Base-by-base conservation (phyloP, 2,113 vertebrate species). In the Siphamia tubifer region DNA sequence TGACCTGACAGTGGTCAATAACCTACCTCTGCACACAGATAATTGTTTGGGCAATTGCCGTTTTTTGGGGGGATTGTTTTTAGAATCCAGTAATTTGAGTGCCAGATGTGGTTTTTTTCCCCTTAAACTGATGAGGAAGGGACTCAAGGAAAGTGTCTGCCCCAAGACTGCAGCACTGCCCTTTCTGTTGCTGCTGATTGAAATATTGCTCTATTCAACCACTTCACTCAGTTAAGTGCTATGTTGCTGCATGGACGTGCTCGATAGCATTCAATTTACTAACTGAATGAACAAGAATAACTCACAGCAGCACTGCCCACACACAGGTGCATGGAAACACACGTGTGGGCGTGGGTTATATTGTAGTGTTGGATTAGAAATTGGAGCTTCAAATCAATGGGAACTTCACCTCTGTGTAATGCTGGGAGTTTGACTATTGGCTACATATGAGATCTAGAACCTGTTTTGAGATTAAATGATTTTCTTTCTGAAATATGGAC, bases 211-310 rank as follows among this genome's bases (percentile, higher is more conserved):
- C 78, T 20, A 47, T 87, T 79, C 75, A 68, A 63, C 68, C 76
- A 53, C 83, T 78, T 87, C 72, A 75, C 82, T 84, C 60, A 54
- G 65, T 78, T 82, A 85, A 83, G 79, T 77, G 79, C 20, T 69
- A 48, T 57, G 73, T 77, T 64, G 58, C 74, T 57, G 76, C 51
- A 23, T 19, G 34, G 79, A 79, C 83, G 71, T 77, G 76, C 82
- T 81, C 75, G 68, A 72, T 63, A 38, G 76, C 63, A 1, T 75
- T 75, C 78, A 66, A 79, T 87, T 81, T 67, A 43, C 63, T 74
- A 35, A 69, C 66, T 30, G 74, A 81, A 77, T 52, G 63, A 70
- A 40, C 36, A 51, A 8, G 53, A 71, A 67, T 74, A 68, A 56
- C 68, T 74, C 68, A 67, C 28, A 2, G 3, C 3, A 54, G 62